Base-by-base conservation (phyloP, 1,140 invertebrate species). In the Drosophila nasuta region DNA sequence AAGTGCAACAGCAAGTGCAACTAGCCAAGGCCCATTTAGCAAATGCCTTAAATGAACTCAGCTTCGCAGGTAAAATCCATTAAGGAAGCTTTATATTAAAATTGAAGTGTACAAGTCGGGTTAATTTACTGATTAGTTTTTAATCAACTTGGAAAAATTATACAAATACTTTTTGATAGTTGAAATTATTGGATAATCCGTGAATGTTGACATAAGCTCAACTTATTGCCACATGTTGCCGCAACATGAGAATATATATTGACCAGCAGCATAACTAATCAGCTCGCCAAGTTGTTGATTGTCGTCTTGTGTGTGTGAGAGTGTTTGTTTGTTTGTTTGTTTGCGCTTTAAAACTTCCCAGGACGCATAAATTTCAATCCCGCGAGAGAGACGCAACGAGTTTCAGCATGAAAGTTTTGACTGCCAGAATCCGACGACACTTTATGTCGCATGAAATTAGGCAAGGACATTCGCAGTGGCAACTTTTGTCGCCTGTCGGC, bases 361-460 rank as follows among this genome's bases (percentile, higher is more conserved):
- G 48, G 30, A 52, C 82, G 77, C 67, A 88, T 88, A 88, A 88
- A 88, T 83, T 88, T 81, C 83, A 88, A 88, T 88, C 85, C 83
- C 83, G 80, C 70, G 83, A 83, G 83, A 68, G 67, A 65, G 67
- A 69, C 63, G 48, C 71, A 73, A 63, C 45, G 43, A 69, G 28
- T 54, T 72, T 72, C 60, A 51, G 72, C 52, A 82, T 58, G 62
- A 88, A 86, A 87, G 49, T 88, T 87, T 72, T 76, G 74, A 67
- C 70, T 74, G 58, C 64, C 63, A n/a, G 33, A 57, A 28, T 60
- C 56, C 45, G 59, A 52, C 66, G 80, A 68, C 85, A 89, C 67
- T 82, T 81, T 75, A 78, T 75, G 78, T 80, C 76, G 74, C 78
- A 75, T 77, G 78, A 81, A 88, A 88, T 88, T 89, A 89, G 82